Conservation (phyloP, 2,888 invertebrate genomes). For the Cetonia aurata region DNA sequence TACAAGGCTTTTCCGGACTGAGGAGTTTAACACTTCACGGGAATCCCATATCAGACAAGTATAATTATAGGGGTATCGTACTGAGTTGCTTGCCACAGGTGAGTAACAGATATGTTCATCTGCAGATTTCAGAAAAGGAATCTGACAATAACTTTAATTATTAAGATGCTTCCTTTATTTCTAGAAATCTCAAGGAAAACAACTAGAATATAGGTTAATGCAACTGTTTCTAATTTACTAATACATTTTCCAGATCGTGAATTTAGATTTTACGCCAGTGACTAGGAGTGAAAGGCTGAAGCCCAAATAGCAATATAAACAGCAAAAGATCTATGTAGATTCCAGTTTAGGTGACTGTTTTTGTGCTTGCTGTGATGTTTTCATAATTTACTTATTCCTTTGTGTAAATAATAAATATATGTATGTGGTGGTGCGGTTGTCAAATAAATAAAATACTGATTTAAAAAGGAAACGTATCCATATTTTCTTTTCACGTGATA, state of each 20-base stretch:
- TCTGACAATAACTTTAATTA: no score
- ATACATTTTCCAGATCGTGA: constrained; percentile 57
- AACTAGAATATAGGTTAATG: no score
- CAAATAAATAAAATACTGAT: no score
- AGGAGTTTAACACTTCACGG: constrained; percentile 73
- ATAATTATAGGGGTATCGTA: constrained; percentile 64
- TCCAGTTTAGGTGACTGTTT: no score
- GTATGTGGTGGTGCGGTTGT: no score
- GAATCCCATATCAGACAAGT: constrained; percentile 67
- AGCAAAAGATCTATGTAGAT: no score
- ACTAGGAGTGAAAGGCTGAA: constrained; percentile 58
- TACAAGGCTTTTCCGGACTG: constrained; percentile 65
- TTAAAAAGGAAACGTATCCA: no score
- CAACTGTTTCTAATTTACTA: constrained; percentile 13
- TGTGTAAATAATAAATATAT: no score
- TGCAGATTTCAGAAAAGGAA: neutral
- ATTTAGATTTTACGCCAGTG: constrained; percentile 63
- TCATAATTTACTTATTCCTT: no score
- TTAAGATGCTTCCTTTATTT: no score
- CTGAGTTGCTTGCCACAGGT: constrained; percentile 66
- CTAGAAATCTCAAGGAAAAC: neutral
- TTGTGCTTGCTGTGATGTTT: no score
- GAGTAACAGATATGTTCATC: constrained; percentile 32
- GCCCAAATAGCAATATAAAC: neutral
- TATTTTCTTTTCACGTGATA: no score